Base-by-base conservation (phyloP, 2,113 vertebrate genomes). In the Prunella himalayana region DNA sequence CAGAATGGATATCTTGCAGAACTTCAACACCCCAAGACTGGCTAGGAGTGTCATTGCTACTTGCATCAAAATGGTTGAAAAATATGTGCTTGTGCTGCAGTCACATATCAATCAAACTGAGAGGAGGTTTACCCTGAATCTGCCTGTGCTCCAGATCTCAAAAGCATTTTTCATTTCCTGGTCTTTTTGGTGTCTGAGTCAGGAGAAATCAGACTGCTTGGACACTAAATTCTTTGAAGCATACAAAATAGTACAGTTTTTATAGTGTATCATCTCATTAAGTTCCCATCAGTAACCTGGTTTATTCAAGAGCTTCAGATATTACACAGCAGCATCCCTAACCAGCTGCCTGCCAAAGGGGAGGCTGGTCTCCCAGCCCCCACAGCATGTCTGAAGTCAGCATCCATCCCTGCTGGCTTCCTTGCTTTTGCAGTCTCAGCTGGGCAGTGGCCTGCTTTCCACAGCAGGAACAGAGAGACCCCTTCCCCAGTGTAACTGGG, bases 1-100 rank as follows among this genome's bases (percentile, higher is more conserved):
- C 31, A 31, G 37, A 53, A 18, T 45, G 20, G n/a, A n/a, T 83
- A 27, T 42, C 33, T 54, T 83, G 39, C 0, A 0, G 41, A 14
- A 25, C 14, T 37, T 69, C 17, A 3, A 15, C 14, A 71, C 6
- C 10, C 19, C 42, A 54, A 22, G 7, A 33, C 21, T 78, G 31
- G 5, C 13, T 44, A 47, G 16, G 24, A 51, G 5, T 28, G 5
- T 16, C n/a, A 18, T 25, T 69, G 42, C 6, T 54, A 20, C 30
- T 47, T 18, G 8, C 22, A 85, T 12, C 19, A 6, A 13, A 35
- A 91, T 24, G 44, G n/a, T 39, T 54, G 59, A 42, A 19, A 56
- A 81, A 66, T 17, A 42, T 42, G 54, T 37, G 6, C 45, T 72
- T 60, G 25, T 69, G n/a, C 50, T 85, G n/a, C 39, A 53, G 49